These are phyloP conservation scores for Parazoanthus atlanticus DNA, from an alignment of 92 coral and sea anemone genomes.

Conservation along the genomic window DNA sequence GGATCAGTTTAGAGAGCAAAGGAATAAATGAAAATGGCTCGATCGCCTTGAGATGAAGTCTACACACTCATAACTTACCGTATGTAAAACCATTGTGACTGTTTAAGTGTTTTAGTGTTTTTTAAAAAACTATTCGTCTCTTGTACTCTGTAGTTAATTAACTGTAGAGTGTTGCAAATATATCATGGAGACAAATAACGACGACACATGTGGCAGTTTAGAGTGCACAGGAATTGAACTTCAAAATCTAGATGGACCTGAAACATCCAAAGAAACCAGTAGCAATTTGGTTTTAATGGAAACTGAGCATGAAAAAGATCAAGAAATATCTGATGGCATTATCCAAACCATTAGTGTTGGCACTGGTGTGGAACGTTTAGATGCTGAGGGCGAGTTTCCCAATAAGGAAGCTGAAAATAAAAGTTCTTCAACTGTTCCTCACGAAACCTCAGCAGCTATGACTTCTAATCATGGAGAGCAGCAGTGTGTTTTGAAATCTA, in stretches of 20 bases:
- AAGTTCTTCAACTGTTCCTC: not conserved
- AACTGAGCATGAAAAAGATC: not conserved
- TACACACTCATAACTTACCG: too few species aligned
- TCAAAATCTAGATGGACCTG: not conserved
- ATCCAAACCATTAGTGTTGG: too few species aligned
- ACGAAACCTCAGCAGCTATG: not conserved
- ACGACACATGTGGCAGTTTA: not conserved
- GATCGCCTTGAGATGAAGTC: not conserved
- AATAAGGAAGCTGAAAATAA: not conserved
- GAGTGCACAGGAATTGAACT: not conserved
- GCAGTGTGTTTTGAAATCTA: not conserved
- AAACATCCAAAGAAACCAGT: not conserved
- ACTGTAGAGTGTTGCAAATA: not conserved
- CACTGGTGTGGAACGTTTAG: not conserved
- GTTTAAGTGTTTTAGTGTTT: too few species aligned
- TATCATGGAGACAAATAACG: not conserved
- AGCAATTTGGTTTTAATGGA: not conserved
- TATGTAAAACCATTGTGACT: not conserved
- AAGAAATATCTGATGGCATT: slow-evolving; percentile 2
- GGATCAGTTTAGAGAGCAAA: not conserved
- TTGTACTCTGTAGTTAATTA: not conserved
- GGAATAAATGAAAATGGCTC: not conserved
- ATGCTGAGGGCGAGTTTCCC: not conserved
- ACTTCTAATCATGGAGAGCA: not conserved
- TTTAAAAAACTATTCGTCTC: too few species aligned